Base-by-base conservation (phyloP, 64 coral and sea anemone species). In the Pocillopora damicornis region DNA sequence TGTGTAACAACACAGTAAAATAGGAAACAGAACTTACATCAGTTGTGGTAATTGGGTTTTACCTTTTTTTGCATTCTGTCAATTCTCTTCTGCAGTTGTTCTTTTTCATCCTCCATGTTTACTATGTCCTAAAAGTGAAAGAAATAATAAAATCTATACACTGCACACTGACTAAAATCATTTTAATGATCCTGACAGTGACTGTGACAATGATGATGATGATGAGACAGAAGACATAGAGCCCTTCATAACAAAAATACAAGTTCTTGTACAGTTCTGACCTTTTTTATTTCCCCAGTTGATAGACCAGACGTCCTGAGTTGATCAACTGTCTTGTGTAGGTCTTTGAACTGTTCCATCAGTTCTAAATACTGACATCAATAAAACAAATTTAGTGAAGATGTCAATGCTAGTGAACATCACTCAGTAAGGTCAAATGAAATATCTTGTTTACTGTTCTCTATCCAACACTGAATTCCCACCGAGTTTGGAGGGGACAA, bases 101-200 rank as follows among this genome's bases (percentile, higher is more conserved):
- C 97, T 57, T 94, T 91, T 75, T 99, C 97, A 76, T 99, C 97
- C 34, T 99, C 97, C 97, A 99, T 99, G 75, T 99, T 79, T 15
- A 88, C 85, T 61, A 99, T 99, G 62, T 99, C 97, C 97, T 99
- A 45, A 1, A 77, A 62, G 75, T 77, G 42, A 42, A 42, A 87
- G 15, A 75, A 3, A 68, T 34, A 83, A 20, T 83, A 0, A 6
- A 11, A n/a, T 15, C 14, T 20, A 16, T 1, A 60, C 5, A 6
- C 9, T 35, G 58, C 4, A 64, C 5, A 64, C 35, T 6, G 74
- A 57, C 17, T 71, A 22, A 26, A 30, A 7, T 6, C 13, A 45
- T 9, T 30, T 30, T 45, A 42, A 45, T 45, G 8, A 17, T 18
- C 6, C 36, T 78, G 57, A 78, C 5, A 11, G 1, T 20, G 1